A percentile compares a stretch with the other conserved stretches of the same genome.
phyloP scores from a whole-genome alignment of 2,888 invertebrate genomes.

The Euzophera pinguis region DNA sequence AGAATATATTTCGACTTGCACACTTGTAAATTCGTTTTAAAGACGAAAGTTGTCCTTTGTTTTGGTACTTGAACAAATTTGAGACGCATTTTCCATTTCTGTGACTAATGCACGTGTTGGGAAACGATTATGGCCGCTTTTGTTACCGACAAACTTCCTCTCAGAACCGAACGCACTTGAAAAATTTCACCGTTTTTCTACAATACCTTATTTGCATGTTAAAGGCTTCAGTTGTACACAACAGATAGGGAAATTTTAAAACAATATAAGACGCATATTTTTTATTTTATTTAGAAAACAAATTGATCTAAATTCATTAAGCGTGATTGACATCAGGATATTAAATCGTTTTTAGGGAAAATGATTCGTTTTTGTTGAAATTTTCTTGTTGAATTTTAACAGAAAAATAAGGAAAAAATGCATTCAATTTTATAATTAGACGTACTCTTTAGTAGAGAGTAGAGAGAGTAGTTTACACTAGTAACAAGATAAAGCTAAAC shows the following conservation, averaged over 20 bases:
- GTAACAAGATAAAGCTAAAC: no score
- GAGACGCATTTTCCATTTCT: slow-evolving; percentile 53
- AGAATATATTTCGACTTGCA: slow-evolving; percentile 38
- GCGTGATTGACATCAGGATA: no score
- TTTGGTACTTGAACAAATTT: slow-evolving; percentile 58
- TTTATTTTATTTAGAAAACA: no score
- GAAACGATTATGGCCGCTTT: slow-evolving; percentile 54
- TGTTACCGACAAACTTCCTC: slow-evolving; percentile 40
- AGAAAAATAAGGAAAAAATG: no score
- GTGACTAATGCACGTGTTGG: slow-evolving; percentile 63
- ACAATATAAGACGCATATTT: background rate
- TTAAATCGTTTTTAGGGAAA: no score
- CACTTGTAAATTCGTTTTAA: slow-evolving; percentile 49
- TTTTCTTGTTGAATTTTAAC: no score
- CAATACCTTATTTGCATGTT: slow-evolving; percentile 32
- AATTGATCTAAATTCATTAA: no score
- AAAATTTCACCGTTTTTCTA: slow-evolving; percentile 48
- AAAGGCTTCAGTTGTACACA: slow-evolving; percentile 4
- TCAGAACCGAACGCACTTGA: slow-evolving; percentile 50
- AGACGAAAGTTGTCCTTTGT: slow-evolving; percentile 68
- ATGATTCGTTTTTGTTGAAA: no score
- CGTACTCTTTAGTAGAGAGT: no score
- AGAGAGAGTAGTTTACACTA: no score
- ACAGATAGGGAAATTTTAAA: slow-evolving; percentile 15
- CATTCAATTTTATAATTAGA: no score